A percentile compares a stretch with the other conserved stretches of the same genome.
These are phyloP conservation scores for Tachycineta bicolor DNA, from an alignment of 2,113 vertebrate genomes.

Conservation along the genomic window DNA sequence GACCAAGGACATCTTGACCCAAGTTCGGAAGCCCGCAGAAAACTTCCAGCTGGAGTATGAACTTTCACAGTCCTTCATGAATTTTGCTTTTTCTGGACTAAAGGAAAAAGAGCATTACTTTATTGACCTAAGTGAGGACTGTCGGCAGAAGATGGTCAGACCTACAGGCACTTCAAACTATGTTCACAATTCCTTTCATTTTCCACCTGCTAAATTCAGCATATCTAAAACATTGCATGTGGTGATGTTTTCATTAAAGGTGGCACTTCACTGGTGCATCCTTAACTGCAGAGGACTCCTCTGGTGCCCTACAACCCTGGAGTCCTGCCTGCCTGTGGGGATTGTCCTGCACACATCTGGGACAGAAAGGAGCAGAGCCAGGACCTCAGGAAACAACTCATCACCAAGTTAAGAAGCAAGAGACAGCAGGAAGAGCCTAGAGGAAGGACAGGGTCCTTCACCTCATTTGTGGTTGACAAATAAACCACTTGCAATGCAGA, in stretches of 20 bases:
- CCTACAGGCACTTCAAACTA: neutral
- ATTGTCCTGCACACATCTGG: neutral
- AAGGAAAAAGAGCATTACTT: neutral
- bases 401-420: neutral
- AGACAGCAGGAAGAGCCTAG: neutral
- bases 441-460: neutral
- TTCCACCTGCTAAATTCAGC: neutral
- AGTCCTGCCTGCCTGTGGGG: neutral
- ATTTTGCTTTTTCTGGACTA: conserved; percentile 83
- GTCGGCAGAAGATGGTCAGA: neutral
- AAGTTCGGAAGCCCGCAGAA: conserved; percentile 95
- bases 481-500: neutral
- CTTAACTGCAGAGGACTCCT: neutral
- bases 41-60: conserved; percentile 97
- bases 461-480: neutral
- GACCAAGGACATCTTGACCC: conserved; percentile 98
- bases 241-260: neutral
- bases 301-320: neutral
- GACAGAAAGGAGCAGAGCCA: neutral
- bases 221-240: fast-evolving
- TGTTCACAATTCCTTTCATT: neutral
- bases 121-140: neutral
- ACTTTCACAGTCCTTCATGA: conserved; percentile 93
- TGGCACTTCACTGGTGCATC: neutral
- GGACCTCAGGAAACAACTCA: neutral